phyloP scores from a whole-genome alignment of 2,797 vertebrate genomes.

The Remorina albescens region DNA sequence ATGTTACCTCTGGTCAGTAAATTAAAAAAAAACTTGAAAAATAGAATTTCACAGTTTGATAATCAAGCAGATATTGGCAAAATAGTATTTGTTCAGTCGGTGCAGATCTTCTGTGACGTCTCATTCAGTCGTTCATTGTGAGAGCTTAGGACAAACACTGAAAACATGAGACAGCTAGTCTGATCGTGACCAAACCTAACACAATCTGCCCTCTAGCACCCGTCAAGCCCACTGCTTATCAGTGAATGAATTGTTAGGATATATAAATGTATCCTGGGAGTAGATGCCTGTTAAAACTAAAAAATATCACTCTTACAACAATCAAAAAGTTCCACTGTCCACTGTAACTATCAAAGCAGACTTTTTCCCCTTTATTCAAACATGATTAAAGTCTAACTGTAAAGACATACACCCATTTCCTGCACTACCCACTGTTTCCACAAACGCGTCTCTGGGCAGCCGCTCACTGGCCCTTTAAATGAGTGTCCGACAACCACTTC shows the following conservation, averaged over 20 bases:
- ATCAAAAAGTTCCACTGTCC: constrained; percentile 32
- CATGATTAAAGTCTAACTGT: constrained; percentile 52
- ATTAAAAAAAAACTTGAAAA: no score
- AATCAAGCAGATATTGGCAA: neutral
- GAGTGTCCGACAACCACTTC: constrained; percentile 20
- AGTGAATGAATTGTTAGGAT: neutral
- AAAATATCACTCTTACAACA: constrained; percentile 27
- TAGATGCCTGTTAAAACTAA: neutral
- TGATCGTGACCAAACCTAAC: neutral
- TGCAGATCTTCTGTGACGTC: neutral
- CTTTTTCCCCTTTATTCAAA: constrained; percentile 44
- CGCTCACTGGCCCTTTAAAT: constrained; percentile 48
- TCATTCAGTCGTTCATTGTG: no score
- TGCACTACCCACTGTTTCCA: constrained; percentile 52
- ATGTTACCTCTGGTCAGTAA: no score
- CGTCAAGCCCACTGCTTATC: neutral
- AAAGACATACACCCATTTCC: constrained; percentile 59
- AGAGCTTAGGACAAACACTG: neutral
- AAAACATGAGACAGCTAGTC: neutral
- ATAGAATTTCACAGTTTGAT: neutral
- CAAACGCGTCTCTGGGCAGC: constrained; percentile 35
- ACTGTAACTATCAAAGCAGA: constrained; percentile 46
- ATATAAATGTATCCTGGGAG: neutral
- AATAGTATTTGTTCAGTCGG: neutral
- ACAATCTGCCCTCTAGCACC: neutral